These are phyloP conservation scores for Acleris literana DNA, from an alignment of 2,888 invertebrate species.

Conservation along the genomic window DNA sequence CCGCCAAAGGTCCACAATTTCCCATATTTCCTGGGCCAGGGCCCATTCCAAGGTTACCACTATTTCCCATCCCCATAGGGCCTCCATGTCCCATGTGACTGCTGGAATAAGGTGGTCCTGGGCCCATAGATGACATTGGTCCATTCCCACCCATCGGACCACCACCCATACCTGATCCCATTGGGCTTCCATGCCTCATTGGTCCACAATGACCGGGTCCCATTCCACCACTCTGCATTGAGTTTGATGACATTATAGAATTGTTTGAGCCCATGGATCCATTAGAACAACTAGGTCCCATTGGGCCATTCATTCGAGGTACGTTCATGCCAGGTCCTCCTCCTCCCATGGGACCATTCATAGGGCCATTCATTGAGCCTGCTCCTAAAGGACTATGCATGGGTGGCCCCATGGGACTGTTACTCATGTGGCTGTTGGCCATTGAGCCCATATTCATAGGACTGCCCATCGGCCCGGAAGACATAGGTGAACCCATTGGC, in stretches of 20 bases:
- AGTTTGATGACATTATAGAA: slow-evolving; percentile 83
- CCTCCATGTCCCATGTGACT: slow-evolving; percentile 81
- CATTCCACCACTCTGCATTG: slow-evolving; percentile 79
- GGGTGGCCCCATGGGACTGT: slow-evolving; percentile 89
- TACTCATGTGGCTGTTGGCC: slow-evolving; percentile 85
- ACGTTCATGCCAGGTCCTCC: slow-evolving; percentile 85
- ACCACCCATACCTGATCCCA: slow-evolving; percentile 83
- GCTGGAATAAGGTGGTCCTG: slow-evolving; percentile 76
- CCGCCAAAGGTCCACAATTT: slow-evolving; percentile 76
- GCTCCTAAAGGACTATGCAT: slow-evolving; percentile 88
- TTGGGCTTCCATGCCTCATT: slow-evolving; percentile 81
- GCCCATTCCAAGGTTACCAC: slow-evolving; percentile 77
- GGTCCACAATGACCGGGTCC: slow-evolving; percentile 81
- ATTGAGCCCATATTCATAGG: slow-evolving; percentile 88
- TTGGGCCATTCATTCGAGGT: slow-evolving; percentile 81
- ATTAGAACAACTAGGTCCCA: slow-evolving; percentile 83
- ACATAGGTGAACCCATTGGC: slow-evolving; percentile 89
- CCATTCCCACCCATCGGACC: slow-evolving; percentile 83
- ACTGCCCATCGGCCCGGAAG: slow-evolving; percentile 88
- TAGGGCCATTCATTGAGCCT: slow-evolving; percentile 82
- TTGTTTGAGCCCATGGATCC: slow-evolving; percentile 81
- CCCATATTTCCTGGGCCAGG: slow-evolving; percentile 79
- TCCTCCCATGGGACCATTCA: slow-evolving; percentile 84
- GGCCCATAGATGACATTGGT: slow-evolving; percentile 78
- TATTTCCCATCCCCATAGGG: slow-evolving; percentile 79